phyloP scores from a whole-genome alignment of 2,113 vertebrate genomes.

The Gobiocypris rarus region DNA sequence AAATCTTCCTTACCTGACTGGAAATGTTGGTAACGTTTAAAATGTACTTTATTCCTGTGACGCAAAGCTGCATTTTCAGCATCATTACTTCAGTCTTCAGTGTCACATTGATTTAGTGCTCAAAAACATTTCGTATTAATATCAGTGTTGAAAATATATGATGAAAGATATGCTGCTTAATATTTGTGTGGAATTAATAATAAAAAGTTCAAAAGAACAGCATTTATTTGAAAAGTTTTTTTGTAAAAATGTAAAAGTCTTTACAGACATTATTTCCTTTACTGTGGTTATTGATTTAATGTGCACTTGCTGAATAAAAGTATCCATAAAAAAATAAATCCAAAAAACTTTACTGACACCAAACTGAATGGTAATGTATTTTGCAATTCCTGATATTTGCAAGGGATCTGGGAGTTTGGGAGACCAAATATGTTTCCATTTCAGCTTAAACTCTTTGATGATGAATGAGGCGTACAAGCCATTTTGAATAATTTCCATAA shows the following conservation, averaged over 20 bases:
- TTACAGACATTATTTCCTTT: not conserved
- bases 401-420: not conserved
- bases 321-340: too few relatives aligned
- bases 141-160: not conserved
- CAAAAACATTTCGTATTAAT: not conserved
- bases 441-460: not conserved
- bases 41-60: too few relatives aligned
- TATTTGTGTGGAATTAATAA: not conserved
- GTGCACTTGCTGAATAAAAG: too few relatives aligned
- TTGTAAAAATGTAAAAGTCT: not conserved
- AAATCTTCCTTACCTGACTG: too few relatives aligned
- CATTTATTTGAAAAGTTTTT: not conserved
- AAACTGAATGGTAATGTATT: too few relatives aligned
- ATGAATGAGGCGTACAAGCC: not conserved
- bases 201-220: not conserved
- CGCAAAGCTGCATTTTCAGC: too few relatives aligned
- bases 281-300: not conserved
- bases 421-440: not conserved
- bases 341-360: too few relatives aligned
- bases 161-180: not conserved
- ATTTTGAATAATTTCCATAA: not conserved
- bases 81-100: not conserved
- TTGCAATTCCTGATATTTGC: not conserved
- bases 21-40: too few relatives aligned
- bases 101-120: not conserved